phyloP scores from a whole-genome alignment of 2,113 vertebrate species.

The Chauna torquata region DNA sequence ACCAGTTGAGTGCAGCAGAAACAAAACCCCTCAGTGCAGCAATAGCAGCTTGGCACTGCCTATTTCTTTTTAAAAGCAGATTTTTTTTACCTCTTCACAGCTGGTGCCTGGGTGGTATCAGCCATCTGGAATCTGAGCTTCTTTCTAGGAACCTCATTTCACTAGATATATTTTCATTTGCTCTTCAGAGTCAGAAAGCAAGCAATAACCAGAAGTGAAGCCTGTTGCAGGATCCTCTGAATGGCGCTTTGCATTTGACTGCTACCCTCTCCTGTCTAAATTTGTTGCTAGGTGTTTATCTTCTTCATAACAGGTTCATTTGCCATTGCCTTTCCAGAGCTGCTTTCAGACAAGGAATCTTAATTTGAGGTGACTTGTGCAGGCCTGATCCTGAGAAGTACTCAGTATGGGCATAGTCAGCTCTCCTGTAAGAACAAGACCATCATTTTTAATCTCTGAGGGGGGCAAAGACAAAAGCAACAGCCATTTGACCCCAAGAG shows the following conservation, averaged over 20 bases:
- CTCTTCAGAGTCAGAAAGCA: not conserved
- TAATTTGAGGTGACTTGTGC: not conserved
- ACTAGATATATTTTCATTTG: not conserved
- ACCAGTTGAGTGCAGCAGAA: not conserved
- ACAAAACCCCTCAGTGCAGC: not conserved
- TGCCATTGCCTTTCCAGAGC: not conserved
- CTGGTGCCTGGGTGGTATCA: conserved; percentile 20
- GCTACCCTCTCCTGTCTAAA: not conserved
- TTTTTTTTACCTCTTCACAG: conserved; percentile 26
- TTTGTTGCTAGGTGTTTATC: not conserved
- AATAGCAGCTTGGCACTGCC: not conserved
- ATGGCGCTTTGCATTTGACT: not conserved
- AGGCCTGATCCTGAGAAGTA: not conserved
- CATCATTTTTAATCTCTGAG: not conserved
- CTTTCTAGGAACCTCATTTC: conserved; percentile 41
- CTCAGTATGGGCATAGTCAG: rapidly evolving
- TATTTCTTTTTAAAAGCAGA: conserved; percentile 2
- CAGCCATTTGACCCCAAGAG: not conserved
- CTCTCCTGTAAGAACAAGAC: not conserved
- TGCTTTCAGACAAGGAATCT: not conserved
- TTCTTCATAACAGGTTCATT: not conserved
- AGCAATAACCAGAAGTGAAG: not conserved
- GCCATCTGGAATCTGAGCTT: not conserved
- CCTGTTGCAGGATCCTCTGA: not conserved
- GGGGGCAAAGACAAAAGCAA: not conserved